Conservation (phyloP, 2,888 invertebrate species). For the Cotesia congregata region DNA sequence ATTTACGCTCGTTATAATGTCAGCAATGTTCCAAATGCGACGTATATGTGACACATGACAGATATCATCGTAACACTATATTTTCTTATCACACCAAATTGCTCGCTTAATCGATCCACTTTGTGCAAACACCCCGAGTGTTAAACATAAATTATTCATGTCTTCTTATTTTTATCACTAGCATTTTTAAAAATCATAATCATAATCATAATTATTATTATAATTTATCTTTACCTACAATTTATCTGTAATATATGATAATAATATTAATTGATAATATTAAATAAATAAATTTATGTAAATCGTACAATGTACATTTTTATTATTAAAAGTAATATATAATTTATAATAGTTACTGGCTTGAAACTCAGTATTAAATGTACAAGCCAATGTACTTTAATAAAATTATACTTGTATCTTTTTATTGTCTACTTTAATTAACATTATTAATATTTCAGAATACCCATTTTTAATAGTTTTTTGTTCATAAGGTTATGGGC, state of each 20-base stretch:
- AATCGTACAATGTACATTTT: background rate
- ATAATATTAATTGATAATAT: no score
- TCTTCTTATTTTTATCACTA: background rate
- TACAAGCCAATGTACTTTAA: background rate
- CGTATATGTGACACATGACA: background rate
- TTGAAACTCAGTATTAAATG: background rate
- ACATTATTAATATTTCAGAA: no score
- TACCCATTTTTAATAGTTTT: no score
- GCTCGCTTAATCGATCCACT: background rate
- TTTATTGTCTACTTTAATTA: background rate
- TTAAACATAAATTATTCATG: background rate
- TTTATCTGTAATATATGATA: no score
- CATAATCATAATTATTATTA: background rate
- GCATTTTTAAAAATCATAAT: background rate
- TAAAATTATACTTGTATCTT: background rate
- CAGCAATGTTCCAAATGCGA: background rate
- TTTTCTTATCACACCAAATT: constrained; percentile 1
- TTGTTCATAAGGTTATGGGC: no score
- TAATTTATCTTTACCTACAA: background rate
- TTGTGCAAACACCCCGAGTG: background rate
- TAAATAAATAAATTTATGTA: background rate
- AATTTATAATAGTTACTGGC: background rate
- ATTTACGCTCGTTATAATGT: background rate
- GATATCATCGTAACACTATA: background rate
- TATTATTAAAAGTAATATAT: background rate